phyloP scores from a whole-genome alignment of 2,888 invertebrate species.

The Abrostola triplasia region DNA sequence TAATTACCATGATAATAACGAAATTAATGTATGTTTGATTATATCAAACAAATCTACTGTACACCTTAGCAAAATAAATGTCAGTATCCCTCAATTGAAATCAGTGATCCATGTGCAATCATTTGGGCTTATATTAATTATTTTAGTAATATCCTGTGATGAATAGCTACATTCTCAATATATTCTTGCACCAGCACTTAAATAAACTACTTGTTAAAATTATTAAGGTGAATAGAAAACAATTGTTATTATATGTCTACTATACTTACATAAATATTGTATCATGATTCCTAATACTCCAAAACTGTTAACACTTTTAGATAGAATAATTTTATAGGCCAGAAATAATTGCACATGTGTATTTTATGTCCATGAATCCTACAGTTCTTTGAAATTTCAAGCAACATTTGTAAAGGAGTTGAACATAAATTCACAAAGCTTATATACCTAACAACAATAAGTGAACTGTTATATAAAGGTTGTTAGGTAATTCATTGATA shows the following conservation, averaged over 20 bases:
- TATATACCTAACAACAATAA: slow-evolving; percentile 12
- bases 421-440: neutral
- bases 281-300: no score
- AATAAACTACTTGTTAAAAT: no score
- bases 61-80: slow-evolving; percentile 1
- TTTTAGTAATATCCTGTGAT: neutral
- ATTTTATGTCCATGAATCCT: neutral
- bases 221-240: no score
- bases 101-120: neutral
- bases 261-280: no score
- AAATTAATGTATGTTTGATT: neutral
- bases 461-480: slow-evolving; percentile 4
- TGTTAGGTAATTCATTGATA: slow-evolving; percentile 16
- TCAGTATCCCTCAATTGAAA: neutral
- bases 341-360: slow-evolving; percentile 2
- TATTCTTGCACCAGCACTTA: neutral
- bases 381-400: neutral
- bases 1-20: neutral
- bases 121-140: neutral
- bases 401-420: neutral
- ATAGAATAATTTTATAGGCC: neutral
- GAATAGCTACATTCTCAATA: neutral
- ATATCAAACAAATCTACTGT: neutral
- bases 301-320: no score
- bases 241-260: no score